Base-by-base conservation (phyloP, 2,888 invertebrate genomes). In the Scaptomyza polygonia region DNA sequence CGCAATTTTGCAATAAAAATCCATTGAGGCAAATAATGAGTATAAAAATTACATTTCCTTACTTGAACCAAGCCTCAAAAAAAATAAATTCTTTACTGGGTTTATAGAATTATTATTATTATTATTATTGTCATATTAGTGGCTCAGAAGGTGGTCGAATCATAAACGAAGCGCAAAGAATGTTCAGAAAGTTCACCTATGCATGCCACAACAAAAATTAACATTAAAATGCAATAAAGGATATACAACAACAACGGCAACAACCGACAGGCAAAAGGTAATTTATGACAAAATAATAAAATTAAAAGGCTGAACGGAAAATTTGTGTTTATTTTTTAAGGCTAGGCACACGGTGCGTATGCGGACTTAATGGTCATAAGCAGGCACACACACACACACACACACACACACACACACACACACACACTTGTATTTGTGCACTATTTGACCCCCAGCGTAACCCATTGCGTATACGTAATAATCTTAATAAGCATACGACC, bases 191-290 rank as follows among this genome's bases (percentile, higher is more conserved):
- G 25, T 14, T 32, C 11, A n/a, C 11, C 21, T 49, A 14, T 32
- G 53, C 44, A 32, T 62, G 42, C 63, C 34, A 51, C 52, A 61
- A 51, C n/a, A n/a, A 57, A 77, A 78, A 84, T 85, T 85, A 81
- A 73, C 86, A 85, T 85, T 84, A 85, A 85, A 84, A 84, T 86
- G 84, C 84, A 85, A 86, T 85, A 85, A 85, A 77, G 61, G 56
- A 59, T 52, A 58, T 8, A 43, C 51, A 40, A 42, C 34, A 14
- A 34, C 14, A 27, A 32, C 7, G 27, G 5, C 39, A 25, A 16
- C 36, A 43, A 40, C 34, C 49, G 29, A 56, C 11, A 14, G 44
- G 6, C 27, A 30, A 63, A 59, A 27, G 39, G 3, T 34, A 55
- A 83, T 76, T 85, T 83, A 86, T 80, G 78, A 56, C 73, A 76